Conservation (phyloP, 2,888 invertebrate species). For the Phyllotreta cruciferae region DNA sequence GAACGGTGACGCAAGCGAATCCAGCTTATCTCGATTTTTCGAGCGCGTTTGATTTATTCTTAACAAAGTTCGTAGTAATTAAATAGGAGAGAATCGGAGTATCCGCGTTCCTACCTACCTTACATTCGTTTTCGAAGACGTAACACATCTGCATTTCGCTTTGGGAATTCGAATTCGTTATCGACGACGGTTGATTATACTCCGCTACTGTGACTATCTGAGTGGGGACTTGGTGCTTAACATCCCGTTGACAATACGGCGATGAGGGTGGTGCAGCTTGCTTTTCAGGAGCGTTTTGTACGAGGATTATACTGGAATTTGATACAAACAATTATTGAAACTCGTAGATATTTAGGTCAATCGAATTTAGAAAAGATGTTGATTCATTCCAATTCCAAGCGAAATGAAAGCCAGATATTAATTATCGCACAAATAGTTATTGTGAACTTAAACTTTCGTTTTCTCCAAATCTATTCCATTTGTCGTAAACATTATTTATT, state of each 20-base stretch:
- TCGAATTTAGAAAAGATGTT: not conserved
- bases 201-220: slow-evolving; percentile 73
- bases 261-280: slow-evolving; percentile 70
- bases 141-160: slow-evolving; percentile 53
- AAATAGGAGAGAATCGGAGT: slow-evolving; percentile 4
- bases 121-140: slow-evolving; percentile 52
- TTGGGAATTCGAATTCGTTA: slow-evolving; percentile 53
- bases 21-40: no score
- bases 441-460: no score
- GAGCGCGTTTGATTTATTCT: not conserved
- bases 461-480: no score
- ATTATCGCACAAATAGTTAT: no score
- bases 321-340: slow-evolving; percentile 2
- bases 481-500: no score
- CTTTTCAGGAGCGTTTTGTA: slow-evolving; percentile 92
- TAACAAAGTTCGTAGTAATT: not conserved
- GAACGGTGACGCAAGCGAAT: no score
- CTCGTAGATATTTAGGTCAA: not conserved
- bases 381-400: no score
- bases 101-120: slow-evolving; percentile 26
- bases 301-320: slow-evolving; percentile 79
- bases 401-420: no score
- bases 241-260: slow-evolving; percentile 52
- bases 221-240: slow-evolving; percentile 53
- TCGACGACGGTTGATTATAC: slow-evolving; percentile 59